A percentile compares a stretch with the other conserved stretches of the same genome.
Conservation (phyloP, 2,888 invertebrate genomes). For the Drosophila buzzatii region DNA sequence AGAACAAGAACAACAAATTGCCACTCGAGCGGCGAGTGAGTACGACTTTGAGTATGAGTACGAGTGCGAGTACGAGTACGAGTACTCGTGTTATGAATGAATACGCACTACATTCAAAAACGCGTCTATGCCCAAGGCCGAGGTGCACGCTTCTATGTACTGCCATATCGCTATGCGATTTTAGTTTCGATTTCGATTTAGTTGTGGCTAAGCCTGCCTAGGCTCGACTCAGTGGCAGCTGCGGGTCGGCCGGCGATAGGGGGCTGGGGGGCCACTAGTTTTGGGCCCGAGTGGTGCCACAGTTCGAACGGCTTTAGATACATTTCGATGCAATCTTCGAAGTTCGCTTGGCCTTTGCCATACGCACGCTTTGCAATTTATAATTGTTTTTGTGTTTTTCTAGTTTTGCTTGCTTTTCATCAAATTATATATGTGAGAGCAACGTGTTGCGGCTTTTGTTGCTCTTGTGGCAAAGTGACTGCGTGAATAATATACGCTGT, state of each 20-base stretch:
- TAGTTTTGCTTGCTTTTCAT: conserved; percentile 13
- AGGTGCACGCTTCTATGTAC: conserved; percentile 71
- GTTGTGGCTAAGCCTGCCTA: conserved; percentile 26
- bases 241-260: not conserved
- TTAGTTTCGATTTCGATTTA: conserved; percentile 49
- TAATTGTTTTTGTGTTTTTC: not conserved
- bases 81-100: conserved; percentile 64
- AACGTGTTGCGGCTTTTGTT: conserved; percentile 36
- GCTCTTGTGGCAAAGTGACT: conserved; percentile 32
- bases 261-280: conserved; percentile 32
- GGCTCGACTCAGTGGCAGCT: conserved; percentile 7
- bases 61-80: conserved; percentile 6
- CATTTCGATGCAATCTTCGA: conserved; percentile 26
- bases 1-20: conserved; percentile 40
- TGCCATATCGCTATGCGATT: conserved; percentile 46
- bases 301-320: conserved; percentile 16
- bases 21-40: conserved; percentile 41
- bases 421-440: conserved; percentile 30
- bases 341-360: conserved; percentile 67
- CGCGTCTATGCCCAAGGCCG: conserved; percentile 59
- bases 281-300: conserved; percentile 12
- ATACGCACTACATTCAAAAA: conserved; percentile 42
- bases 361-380: conserved; percentile 61
- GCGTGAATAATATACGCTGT: conserved; percentile 49
- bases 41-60: conserved; percentile 9